phyloP scores from a whole-genome alignment of 1,140 invertebrate genomes.

The Drosophila hydei region DNA sequence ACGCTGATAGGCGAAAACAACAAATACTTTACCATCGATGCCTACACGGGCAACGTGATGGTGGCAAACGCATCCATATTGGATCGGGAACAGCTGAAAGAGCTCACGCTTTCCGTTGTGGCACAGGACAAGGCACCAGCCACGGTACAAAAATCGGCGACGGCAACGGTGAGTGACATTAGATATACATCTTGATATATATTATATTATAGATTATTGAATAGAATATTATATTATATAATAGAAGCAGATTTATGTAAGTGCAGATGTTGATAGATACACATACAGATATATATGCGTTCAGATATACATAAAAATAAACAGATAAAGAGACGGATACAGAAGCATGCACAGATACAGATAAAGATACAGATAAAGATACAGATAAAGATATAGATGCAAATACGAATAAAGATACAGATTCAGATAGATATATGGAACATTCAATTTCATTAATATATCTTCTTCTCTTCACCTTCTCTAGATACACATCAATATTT shows the following conservation, averaged over 20 bases:
- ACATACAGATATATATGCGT: neutral
- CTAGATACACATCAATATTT: conserved; percentile 90
- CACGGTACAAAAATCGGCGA: conserved; percentile 87
- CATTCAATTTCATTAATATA: neutral
- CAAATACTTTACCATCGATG: conserved; percentile 89
- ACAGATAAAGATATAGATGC: neutral
- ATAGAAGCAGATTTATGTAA: too few relatives aligned
- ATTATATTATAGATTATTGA: too few relatives aligned
- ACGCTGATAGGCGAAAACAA: conserved; percentile 89
- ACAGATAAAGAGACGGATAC: neutral
- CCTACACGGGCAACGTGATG: conserved; percentile 90
- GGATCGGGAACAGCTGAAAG: conserved; percentile 90
- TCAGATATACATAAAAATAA: neutral
- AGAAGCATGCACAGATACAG: neutral
- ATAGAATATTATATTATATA: too few relatives aligned
- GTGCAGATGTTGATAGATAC: neutral
- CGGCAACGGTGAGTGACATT: conserved; percentile 87
- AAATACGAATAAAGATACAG: neutral
- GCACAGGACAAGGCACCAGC: conserved; percentile 91
- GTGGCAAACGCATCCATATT: conserved; percentile 89
- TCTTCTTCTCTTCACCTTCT: conserved; percentile 22
- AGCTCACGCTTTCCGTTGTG: conserved; percentile 90
- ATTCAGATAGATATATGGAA: too few relatives aligned
- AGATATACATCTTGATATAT: neutral
- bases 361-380: neutral